Evolutionary conservation across 2,797 vertebrate genomes (phyloP).

Genomic region (Thaleichthys pacificus): DNA sequence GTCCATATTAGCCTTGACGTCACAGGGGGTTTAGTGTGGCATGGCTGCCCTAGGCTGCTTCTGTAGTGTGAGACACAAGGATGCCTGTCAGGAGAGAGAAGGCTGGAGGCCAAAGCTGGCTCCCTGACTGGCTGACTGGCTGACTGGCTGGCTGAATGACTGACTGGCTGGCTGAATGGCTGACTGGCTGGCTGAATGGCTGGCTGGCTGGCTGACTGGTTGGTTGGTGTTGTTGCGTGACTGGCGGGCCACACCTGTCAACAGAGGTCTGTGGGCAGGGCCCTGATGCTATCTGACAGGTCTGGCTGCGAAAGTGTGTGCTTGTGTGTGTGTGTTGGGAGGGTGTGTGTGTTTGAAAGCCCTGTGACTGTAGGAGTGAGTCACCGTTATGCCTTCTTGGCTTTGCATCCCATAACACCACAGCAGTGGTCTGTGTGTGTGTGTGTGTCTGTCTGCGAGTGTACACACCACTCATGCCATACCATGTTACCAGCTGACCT

Average conservation of each 20-base stretch:
- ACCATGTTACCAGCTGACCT: not conserved
- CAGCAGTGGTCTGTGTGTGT: constrained; percentile 52
- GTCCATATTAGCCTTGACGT: constrained; percentile 24
- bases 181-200: not conserved
- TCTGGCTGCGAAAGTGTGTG: constrained; percentile 7
- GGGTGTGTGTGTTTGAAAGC: constrained; percentile 30
- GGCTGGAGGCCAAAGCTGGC: not conserved
- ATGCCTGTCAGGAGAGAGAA: not conserved
- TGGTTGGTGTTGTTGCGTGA: constrained; percentile 63
- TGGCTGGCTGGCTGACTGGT: not conserved
- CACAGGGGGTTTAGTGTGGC: constrained; percentile 16
- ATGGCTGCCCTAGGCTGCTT: constrained; percentile 1
- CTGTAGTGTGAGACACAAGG: not conserved
- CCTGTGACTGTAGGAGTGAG: constrained; percentile 67
- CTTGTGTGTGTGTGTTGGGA: constrained; percentile 24
- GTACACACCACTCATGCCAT: not conserved
- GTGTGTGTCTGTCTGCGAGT: constrained; percentile 14
- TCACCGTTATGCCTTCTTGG: constrained; percentile 70
- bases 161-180: not conserved
- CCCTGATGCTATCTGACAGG: constrained; percentile 71
- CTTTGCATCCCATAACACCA: constrained; percentile 37
- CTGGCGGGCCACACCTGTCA: constrained; percentile 77
- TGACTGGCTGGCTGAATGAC: not conserved
- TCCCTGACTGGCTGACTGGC: not conserved
- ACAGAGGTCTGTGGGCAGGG: constrained; percentile 55